Base-by-base conservation (phyloP, 2,888 invertebrate genomes). In the Euzetes globulus region DNA sequence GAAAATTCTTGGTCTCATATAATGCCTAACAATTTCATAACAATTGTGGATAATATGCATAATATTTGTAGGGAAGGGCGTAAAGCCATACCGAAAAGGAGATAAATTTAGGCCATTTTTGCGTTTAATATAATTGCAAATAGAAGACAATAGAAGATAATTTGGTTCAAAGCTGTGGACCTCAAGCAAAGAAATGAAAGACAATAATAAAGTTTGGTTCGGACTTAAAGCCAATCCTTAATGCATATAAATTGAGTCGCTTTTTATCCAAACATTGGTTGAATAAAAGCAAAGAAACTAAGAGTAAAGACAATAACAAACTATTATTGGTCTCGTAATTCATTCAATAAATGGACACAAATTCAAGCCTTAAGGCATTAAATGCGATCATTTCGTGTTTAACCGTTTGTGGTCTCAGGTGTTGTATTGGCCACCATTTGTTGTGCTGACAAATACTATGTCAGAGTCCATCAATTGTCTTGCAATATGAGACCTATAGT, bases 391-490 rank as follows among this genome's bases (percentile, higher is more conserved):
- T 65, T 65, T 37, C 9, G 33, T 33, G 65, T 65, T 65, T 65
- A 65, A 63, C 29, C 65, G 33, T 33, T 63, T 65, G 37, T 58
- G 65, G 65, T 65, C 65, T 65, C 65, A 65, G 65, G 65, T 65
- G 65, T 65, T 65, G 37, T 65, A n/a, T 65, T 65, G 65, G 65
- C 65, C 37, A 65, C 19, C 65, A 65, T 37, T 65, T 65, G 65
- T 65, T 65, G 37, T 65, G 65, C 33, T 65, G 27, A 65, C 65
- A 65, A 65, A 37, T 37, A 19, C 65, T 37, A 65, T 41, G 37
- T 65, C 33, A 11, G 65, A 65, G 65, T 65, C 65, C 65, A 65
- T 65, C 65, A 65, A 65, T 65, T 65, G 65, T 65, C n/a, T n/a
- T 65, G 37, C 9, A 65, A 37, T 65, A 37, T 37, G 17, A 65